Evolutionary conservation across 2,888 invertebrate genomes (phyloP), one percentile per base, ranked within the genome.

Genomic region (Archips xylosteana): DNA sequence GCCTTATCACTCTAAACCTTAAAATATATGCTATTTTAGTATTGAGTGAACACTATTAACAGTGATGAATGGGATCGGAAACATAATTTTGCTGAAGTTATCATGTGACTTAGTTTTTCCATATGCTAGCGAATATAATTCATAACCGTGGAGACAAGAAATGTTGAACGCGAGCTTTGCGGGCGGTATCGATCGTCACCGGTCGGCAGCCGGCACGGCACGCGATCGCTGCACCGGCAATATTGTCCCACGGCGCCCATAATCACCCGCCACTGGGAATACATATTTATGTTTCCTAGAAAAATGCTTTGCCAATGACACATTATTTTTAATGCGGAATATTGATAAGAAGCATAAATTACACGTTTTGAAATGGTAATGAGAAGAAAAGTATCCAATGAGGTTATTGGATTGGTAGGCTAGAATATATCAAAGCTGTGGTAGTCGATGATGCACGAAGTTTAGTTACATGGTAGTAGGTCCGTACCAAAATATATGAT

Each of bases 181-280:
- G 88, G 87, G 88, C 85, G 85, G 87, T 92, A 93, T 93, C 91
- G 93, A 93, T 92, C 91, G 87, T 78, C 81, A 82, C 80, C 83
- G 83, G 69, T 63, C 70, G 70, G 65, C 51, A 54, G 84, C 79
- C 83, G 84, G 83, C 80, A 87, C 15, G 54, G 88, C 94, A 92
- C 93, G 94, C 93, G 90, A 92, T 85, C 87, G 89, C 85, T 91
- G 91, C 92, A 91, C 87, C 87, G 84, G 76, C 76, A 76, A 71
- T 77, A 75, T 76, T 78, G 79, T 81, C 80, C 79, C 80, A 80
- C 79, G 77, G 75, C 76, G 66, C 74, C 75, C 75, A 75, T 78
- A 76, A 75, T 73, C 71, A 75, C 74, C 71, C 72, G 59, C 69
- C 54, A 66, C 69, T 74, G 59, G 74, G 42, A 68, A 61, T 57